A percentile compares a stretch with the other conserved stretches of the same genome.
Conservation (phyloP, 2,797 vertebrate species). For the Sarcoramphus papa region DNA sequence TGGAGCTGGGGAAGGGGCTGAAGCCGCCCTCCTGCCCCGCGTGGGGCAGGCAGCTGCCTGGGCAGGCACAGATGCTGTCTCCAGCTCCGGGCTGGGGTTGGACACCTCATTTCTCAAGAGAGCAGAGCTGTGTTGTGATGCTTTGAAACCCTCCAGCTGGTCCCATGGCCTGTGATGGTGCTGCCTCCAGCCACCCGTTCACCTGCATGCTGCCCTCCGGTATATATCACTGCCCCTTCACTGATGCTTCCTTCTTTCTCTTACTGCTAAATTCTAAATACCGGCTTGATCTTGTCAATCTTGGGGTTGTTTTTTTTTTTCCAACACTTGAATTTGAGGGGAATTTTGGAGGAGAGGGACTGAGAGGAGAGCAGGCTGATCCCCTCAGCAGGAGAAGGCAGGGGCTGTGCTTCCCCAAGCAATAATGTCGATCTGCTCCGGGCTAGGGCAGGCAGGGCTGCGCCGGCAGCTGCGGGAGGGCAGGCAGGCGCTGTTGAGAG, state of each 20-base stretch:
- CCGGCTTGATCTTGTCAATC: not conserved
- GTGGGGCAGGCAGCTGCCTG: not conserved
- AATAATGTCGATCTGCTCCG: not conserved
- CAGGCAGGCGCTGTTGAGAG: not conserved
- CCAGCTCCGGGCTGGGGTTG: not conserved
- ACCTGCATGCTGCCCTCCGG: not conserved
- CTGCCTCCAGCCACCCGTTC: not conserved
- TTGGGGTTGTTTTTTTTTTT: not conserved
- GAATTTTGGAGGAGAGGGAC: not conserved
- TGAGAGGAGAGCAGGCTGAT: not conserved
- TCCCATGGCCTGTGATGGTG: accelerated
- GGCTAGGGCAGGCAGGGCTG: not conserved
- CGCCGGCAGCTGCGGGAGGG: not conserved
- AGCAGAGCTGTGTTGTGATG: not conserved
- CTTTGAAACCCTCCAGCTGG: not conserved
- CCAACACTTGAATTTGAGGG: not conserved
- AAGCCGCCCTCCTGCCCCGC: not conserved
- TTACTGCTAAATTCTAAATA: conserved; percentile 1
- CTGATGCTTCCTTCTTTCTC: not conserved
- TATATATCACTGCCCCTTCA: conserved; percentile 36
- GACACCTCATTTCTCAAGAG: not conserved
- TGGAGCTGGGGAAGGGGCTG: not conserved
- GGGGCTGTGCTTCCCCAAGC: not conserved
- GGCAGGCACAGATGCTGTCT: not conserved
- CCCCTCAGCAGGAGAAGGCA: not conserved